These are phyloP conservation scores for Glyphotaelius pellucidus DNA, from an alignment of 2,888 invertebrate genomes.

Conservation along the genomic window DNA sequence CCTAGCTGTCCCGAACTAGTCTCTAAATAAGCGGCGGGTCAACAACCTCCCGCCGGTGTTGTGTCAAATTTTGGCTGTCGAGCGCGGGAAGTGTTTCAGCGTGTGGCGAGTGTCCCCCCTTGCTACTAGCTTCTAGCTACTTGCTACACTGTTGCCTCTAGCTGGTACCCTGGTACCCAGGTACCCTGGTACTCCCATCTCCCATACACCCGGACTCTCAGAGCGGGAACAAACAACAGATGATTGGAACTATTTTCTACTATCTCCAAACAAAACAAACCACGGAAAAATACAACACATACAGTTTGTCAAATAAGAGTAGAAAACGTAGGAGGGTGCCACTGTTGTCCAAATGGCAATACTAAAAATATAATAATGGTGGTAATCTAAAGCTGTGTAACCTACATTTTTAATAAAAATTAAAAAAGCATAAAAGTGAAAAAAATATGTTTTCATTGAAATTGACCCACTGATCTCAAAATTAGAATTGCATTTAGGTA, in stretches of 20 bases:
- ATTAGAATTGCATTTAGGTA: too few relatives aligned
- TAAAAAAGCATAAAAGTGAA: too few relatives aligned
- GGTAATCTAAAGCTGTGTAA: too few relatives aligned
- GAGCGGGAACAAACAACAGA: background rate
- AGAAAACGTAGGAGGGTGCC: too few relatives aligned
- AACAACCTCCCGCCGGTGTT: slow-evolving; percentile 57
- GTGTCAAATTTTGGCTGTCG: slow-evolving; percentile 60
- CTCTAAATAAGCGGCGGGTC: slow-evolving; percentile 61
- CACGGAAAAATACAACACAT: background rate
- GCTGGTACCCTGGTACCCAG: too few relatives aligned
- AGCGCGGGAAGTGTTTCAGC: slow-evolving; percentile 43
- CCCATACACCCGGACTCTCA: background rate
- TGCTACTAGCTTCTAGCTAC: background rate
- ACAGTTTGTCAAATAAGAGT: too few relatives aligned
- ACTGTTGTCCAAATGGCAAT: too few relatives aligned
- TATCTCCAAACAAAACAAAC: background rate
- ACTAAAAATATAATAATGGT: too few relatives aligned
- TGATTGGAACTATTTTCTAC: background rate
- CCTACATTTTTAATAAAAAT: too few relatives aligned
- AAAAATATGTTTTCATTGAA: too few relatives aligned
- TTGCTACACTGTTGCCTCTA: too few relatives aligned
- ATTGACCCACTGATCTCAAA: too few relatives aligned
- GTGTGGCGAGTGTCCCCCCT: slow-evolving; percentile 26
- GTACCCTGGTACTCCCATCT: background rate
- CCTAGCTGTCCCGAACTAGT: slow-evolving; percentile 17